Evolutionary conservation across 2,797 vertebrate genomes (phyloP).

Genomic region (Phataginus tetradactyla): DNA sequence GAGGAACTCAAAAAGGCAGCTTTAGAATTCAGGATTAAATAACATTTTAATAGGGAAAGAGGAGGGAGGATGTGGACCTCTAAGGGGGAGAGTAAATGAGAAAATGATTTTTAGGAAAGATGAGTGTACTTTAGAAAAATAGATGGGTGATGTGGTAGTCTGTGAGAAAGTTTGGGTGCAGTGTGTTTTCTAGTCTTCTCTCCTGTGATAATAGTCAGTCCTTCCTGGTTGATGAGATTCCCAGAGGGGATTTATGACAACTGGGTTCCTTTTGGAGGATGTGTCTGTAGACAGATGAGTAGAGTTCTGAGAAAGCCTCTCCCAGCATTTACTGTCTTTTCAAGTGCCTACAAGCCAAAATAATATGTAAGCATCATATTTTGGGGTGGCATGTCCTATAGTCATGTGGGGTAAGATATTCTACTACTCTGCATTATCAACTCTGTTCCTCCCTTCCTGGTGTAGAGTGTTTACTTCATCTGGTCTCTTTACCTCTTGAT

Average conservation of each 20-base stretch:
- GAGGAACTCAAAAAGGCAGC: background rate
- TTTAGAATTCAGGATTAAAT: background rate
- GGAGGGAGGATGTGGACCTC: background rate
- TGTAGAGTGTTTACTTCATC: background rate
- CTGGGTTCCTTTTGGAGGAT: background rate
- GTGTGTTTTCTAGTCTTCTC: background rate
- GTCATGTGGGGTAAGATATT: background rate
- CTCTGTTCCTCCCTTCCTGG: background rate
- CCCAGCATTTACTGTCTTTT: background rate
- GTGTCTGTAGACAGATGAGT: background rate
- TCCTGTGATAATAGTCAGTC: background rate
- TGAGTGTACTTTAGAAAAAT: background rate
- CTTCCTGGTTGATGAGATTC: background rate
- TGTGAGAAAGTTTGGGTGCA: background rate
- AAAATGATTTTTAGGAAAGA: background rate
- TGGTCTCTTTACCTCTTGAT: background rate
- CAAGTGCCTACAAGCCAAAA: background rate
- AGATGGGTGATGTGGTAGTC: background rate
- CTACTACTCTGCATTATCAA: background rate
- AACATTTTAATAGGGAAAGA: background rate
- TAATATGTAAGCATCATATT: background rate
- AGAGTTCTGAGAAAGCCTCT: background rate
- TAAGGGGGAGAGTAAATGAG: background rate
- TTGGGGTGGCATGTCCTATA: background rate
- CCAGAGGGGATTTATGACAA: background rate